These are phyloP conservation scores for Acanthopleura granulata DNA, from an alignment of 2,888 invertebrate genomes.

Conservation along the genomic window DNA sequence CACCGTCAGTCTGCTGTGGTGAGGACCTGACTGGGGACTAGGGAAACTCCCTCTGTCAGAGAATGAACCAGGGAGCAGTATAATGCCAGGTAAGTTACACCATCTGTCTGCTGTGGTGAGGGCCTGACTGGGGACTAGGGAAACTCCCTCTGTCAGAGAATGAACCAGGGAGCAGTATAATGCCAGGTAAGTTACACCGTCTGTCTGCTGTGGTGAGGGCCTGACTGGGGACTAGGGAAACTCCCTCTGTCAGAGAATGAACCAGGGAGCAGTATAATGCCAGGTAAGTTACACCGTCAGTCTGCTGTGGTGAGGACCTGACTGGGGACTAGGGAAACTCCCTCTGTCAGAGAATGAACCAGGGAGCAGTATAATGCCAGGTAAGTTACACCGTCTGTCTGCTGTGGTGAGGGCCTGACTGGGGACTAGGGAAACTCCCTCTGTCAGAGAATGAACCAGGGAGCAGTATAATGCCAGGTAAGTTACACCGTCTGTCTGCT, in stretches of 20 bases:
- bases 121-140: slow-evolving; percentile 95
- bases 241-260: slow-evolving; percentile 96
- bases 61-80: slow-evolving; percentile 99
- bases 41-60: slow-evolving; percentile 95
- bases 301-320: slow-evolving; percentile 93
- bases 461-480: slow-evolving; percentile 99
- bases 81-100: slow-evolving; percentile 87
- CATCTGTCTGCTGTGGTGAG: slow-evolving; percentile 89
- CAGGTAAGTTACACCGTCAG: slow-evolving; percentile 78
- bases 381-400: slow-evolving; percentile 77
- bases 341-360: slow-evolving; percentile 98
- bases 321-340: slow-evolving; percentile 95
- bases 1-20: slow-evolving; percentile 83
- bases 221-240: slow-evolving; percentile 95
- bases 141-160: slow-evolving; percentile 96
- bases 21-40: slow-evolving; percentile 95
- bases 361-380: slow-evolving; percentile 99
- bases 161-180: slow-evolving; percentile 99
- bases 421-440: slow-evolving; percentile 92
- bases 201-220: slow-evolving; percentile 92
- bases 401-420: slow-evolving; percentile 95
- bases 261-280: slow-evolving; percentile 99
- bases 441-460: slow-evolving; percentile 99
- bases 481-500: slow-evolving; percentile 77
- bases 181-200: slow-evolving; percentile 83